Evolutionary conservation across 2,113 vertebrate genomes (phyloP), one percentile per base, ranked within the genome.

Genomic region (Gallinago media): DNA sequence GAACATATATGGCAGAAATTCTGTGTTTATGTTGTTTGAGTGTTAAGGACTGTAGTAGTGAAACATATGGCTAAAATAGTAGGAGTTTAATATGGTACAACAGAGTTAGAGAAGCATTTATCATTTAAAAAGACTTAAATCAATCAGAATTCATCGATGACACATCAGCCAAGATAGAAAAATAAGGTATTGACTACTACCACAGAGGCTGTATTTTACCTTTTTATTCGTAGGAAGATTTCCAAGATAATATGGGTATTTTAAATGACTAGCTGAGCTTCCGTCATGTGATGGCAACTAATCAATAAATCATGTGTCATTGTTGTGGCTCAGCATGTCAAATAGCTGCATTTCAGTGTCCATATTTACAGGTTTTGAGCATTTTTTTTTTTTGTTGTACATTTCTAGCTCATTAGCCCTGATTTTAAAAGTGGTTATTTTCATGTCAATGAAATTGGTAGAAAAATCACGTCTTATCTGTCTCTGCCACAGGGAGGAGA

Each of bases 301-400:
- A 97, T 97, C 96, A 97, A 97, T 97, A 96, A 96, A 96, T 97
- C 94, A 96, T 92, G 70, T 96, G 86, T 89, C 94, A 86, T 94
- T 97, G 84, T 94, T 96, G 83, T 92, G 89, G 92, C 87, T 96
- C 62, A 2, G 87, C 90, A 93, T 94, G 95, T 92, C 93, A 95
- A 96, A 94, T 65, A 71, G 40, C 81, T 92, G 74, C 86, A 85
- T 94, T 96, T 97, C 89, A 40, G 58, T 80, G 89, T 94, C 86
- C 15, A 4, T 71, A 77, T 94, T 96, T 85, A 70, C 88, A 90
- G 62, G 42, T 49, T 95, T 91, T 86, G 56, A 92, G 61, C 70
- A 47, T 27, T 88, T 78, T 96, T 89, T 80, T 92, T 80, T 92
- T 82, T 38, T 85, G 66, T 88, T 94, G 74, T 94, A 95, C 32